Evolutionary conservation across 2,797 vertebrate species (phyloP), one percentile per base, ranked within the genome.

Genomic region (Argentina silus): DNA sequence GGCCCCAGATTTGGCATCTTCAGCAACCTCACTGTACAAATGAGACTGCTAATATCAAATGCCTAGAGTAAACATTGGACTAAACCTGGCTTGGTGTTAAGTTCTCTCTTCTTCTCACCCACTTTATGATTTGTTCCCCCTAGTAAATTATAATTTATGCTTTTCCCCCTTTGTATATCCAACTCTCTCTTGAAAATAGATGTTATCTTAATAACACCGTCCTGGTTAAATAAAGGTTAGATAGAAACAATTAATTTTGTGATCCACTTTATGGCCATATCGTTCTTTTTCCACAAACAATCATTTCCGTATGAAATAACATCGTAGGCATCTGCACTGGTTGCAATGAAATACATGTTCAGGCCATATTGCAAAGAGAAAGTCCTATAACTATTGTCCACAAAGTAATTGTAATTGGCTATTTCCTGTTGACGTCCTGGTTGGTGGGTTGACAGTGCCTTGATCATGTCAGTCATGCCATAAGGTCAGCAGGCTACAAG

Each of bases 371-470:
- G 55, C 55, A 27, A 59, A 27, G 17, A 4, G 21, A 9, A 23
- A 59, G 23, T 0, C 10, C 51, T 36, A 36, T 36, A 36, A 36
- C 27, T 36, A 36, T 36, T 36, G 27, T 36, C 27, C 27, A 36
- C 4, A 36, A 36, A 36, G 27, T 36, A 36, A 36, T 36, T 36
- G 27, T 36, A 36, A 2, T 36, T 36, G 27, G 27, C 27, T 36
- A 4, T 36, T 36, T 36, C 27, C 23, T 7, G 11, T 15, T 6
- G 11, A 61, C 57, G 12, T 36, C 23, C 12, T 61, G 59, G 23
- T 15, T 43, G 17, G 56, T 59, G 19, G 21, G n/a, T 21, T 23
- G 21, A 7, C 73, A 75, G 70, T 78, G 67, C 78, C 73, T 77
- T 73, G 73, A 45, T 19, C 42, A 70, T 7, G 56, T 65, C 43